phyloP scores from a whole-genome alignment of 2,797 vertebrate genomes.

The Microchirus variegatus region DNA sequence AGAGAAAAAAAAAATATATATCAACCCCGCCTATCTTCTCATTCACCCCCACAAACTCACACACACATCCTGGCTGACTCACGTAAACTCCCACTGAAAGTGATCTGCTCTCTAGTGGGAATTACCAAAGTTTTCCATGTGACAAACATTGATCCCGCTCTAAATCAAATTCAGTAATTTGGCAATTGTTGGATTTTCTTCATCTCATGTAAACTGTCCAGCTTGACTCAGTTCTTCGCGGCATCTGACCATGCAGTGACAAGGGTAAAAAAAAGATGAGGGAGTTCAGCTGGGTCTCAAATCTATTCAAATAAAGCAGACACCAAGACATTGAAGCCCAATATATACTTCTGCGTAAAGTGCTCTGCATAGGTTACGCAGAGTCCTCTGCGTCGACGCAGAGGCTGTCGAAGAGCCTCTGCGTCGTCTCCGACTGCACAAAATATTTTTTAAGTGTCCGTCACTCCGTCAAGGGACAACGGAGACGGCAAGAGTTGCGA shows the following conservation, averaged over 20 bases:
- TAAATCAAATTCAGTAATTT: background rate
- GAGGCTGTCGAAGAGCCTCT: no score
- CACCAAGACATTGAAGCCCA: no score
- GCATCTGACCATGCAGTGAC: constrained; percentile 16
- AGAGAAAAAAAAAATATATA: constrained; percentile 12
- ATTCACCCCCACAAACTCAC: constrained; percentile 49
- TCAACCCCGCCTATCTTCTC: constrained; percentile 48
- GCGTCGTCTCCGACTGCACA: no score
- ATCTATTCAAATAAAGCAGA: background rate
- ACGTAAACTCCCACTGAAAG: constrained; percentile 52
- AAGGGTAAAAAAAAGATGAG: constrained; percentile 18
- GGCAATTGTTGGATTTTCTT: background rate
- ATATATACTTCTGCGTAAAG: no score
- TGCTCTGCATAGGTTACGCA: no score
- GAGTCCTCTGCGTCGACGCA: no score
- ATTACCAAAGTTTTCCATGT: constrained; percentile 15
- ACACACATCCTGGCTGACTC: constrained; percentile 69
- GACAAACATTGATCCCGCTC: background rate
- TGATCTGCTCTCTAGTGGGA: background rate
- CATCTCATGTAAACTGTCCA: background rate
- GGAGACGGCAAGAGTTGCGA: no score
- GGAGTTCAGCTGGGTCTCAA: background rate
- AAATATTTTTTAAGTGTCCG: no score
- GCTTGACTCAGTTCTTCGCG: constrained; percentile 8
- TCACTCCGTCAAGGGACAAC: no score